Conservation (phyloP, 2,797 vertebrate species). For the Enteromius argenteus region DNA sequence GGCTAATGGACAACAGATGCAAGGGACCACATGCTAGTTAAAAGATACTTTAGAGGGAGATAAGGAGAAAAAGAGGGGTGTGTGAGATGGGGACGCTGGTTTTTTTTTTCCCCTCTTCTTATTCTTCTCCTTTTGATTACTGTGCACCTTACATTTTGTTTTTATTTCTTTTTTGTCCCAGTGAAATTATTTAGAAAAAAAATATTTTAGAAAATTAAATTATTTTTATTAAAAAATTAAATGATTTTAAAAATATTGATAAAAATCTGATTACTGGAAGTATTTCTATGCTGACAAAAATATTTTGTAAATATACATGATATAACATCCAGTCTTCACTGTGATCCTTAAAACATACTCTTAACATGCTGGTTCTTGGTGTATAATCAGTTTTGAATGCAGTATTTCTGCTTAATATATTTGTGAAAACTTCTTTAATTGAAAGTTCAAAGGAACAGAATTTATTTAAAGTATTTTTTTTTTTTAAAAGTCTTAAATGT, state of each 20-base stretch:
- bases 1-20: conserved; percentile 65
- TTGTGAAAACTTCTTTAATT: background rate
- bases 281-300: background rate
- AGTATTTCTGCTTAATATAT: background rate
- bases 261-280: background rate
- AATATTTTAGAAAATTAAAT: background rate
- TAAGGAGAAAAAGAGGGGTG: background rate
- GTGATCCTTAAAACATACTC: background rate
- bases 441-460: background rate
- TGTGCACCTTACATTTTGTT: background rate
- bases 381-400: background rate
- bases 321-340: background rate
- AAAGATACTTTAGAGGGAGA: conserved; percentile 33
- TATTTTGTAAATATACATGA: background rate
- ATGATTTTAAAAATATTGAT: background rate
- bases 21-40: conserved; percentile 49
- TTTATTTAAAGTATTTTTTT: background rate
- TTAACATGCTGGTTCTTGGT: background rate
- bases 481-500: background rate
- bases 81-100: background rate
- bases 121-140: background rate
- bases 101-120: background rate
- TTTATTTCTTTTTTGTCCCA: too few species aligned
- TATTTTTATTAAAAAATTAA: background rate
- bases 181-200: background rate